Evolutionary conservation across 2,888 invertebrate species (phyloP), one percentile per base, ranked within the genome.

Genomic region (Argyresthia albistria): DNA sequence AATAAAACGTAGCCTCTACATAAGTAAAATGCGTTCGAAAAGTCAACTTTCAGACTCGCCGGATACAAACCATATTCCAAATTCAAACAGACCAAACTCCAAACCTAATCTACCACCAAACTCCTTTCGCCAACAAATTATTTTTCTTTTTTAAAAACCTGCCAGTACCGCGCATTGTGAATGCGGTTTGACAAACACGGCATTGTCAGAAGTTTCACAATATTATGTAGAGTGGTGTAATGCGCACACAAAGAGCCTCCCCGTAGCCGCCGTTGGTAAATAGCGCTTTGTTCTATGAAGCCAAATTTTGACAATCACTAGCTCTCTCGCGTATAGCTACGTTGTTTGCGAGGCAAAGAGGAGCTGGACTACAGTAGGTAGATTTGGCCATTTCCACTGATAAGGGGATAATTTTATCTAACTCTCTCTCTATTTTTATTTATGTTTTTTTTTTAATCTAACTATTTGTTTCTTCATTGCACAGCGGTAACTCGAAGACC

Each of bases 251-350:
- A 86, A 88, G 86, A 73, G 68, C 70, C 25, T 4, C 25, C 25
- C 25, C n/a, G 10, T 16, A 7, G 16, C 37, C 50, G 42, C 45
- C 50, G 35, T 86, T 69, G 73, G 86, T 84, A 88, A 88, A 88
- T 87, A 88, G 73, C 77, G 88, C 88, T 88, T 88, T 88, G 87
- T 88, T 86, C 88, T 80, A 73, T 73, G 80, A 88, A 88, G 88
- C 88, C 88, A 88, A 88, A 88, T 88, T 88, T 88, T 88, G 87
- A 87, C 88, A 88, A 87, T 87, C 86, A 87, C 86, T 86, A 77
- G 86, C 87, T 78, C 78, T 72, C 83, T 83, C 70, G 62, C 62
- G 43, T 72, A 73, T 77, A 77, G 74, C 76, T 76, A 72, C 68
- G 70, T 66, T 62, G 62, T 63, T 56, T 69, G 67, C 63, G 62